These are phyloP conservation scores for Melieria crassipennis DNA, from an alignment of 2,888 invertebrate species.

Conservation along the genomic window DNA sequence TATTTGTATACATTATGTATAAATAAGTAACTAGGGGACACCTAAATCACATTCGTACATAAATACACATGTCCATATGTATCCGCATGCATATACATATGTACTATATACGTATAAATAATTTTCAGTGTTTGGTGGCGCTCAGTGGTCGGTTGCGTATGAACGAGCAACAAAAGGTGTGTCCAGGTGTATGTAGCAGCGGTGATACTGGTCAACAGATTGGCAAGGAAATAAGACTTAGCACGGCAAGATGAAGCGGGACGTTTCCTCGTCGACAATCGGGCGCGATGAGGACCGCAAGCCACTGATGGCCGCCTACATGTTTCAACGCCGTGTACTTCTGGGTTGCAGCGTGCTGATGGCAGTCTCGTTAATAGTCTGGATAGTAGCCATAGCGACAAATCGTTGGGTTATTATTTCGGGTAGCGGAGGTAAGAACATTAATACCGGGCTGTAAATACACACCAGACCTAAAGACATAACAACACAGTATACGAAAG, in stretches of 20 bases:
- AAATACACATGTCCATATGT: background rate
- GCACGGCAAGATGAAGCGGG: constrained; percentile 55
- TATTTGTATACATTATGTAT: too few species aligned
- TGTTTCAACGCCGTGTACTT: constrained; percentile 78
- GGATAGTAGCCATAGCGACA: constrained; percentile 79
- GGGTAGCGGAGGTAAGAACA: constrained; percentile 55
- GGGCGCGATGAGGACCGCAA: constrained; percentile 71
- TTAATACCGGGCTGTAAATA: background rate
- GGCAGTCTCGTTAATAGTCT: constrained; percentile 74
- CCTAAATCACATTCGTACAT: background rate
- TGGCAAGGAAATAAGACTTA: too few species aligned
- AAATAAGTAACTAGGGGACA: background rate
- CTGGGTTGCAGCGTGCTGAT: constrained; percentile 76
- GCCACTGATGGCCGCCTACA: constrained; percentile 71
- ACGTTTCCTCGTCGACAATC: constrained; percentile 72
- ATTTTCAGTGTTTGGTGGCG: too few species aligned
- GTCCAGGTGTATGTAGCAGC: too few species aligned
- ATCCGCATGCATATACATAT: background rate
- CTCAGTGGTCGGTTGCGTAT: too few species aligned
- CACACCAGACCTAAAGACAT: too few species aligned
- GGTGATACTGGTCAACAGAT: too few species aligned
- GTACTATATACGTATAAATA: background rate
- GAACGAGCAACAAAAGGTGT: too few species aligned
- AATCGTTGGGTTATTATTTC: constrained; percentile 77
- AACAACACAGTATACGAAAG: too few species aligned